A percentile compares a stretch with the other conserved stretches of the same genome.
These are phyloP conservation scores for Myoxocephalus aenaeus DNA, from an alignment of 2,797 vertebrate genomes.

Conservation along the genomic window DNA sequence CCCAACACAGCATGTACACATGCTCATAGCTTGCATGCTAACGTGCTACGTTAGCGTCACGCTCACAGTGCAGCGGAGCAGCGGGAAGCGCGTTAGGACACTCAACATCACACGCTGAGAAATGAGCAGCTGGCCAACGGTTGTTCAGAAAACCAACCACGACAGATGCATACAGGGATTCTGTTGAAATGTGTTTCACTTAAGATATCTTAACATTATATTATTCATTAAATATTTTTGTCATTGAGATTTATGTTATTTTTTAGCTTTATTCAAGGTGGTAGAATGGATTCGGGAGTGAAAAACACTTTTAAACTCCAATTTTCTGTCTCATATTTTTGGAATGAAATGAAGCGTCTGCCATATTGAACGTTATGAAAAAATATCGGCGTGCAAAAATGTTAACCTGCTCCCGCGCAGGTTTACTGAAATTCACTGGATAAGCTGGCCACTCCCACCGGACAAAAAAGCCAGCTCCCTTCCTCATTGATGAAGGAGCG, in stretches of 20 bases:
- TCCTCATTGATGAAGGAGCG: no score
- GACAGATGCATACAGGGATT: neutral
- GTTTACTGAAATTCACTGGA: no score
- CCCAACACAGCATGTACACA: slow-evolving; percentile 12
- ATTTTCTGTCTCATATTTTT: neutral
- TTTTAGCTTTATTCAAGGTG: neutral
- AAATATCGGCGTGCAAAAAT: no score
- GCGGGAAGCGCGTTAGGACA: no score
- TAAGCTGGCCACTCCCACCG: no score
- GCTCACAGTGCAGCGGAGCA: slow-evolving; percentile 18
- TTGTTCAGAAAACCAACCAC: neutral
- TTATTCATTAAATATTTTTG: neutral
- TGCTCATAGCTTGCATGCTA: slow-evolving; percentile 3
- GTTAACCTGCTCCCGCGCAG: no score
- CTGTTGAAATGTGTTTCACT: no score
- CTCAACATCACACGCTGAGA: neutral
- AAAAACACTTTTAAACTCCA: neutral
- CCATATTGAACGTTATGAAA: neutral
- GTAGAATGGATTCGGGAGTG: neutral
- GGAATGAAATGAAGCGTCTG: neutral
- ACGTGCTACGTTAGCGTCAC: neutral
- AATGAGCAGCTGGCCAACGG: neutral
- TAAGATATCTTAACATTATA: neutral
- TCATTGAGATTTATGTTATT: neutral
- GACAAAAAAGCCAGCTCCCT: no score